Base-by-base conservation (phyloP, 2,888 invertebrate species). In the Lutraria lutraria region DNA sequence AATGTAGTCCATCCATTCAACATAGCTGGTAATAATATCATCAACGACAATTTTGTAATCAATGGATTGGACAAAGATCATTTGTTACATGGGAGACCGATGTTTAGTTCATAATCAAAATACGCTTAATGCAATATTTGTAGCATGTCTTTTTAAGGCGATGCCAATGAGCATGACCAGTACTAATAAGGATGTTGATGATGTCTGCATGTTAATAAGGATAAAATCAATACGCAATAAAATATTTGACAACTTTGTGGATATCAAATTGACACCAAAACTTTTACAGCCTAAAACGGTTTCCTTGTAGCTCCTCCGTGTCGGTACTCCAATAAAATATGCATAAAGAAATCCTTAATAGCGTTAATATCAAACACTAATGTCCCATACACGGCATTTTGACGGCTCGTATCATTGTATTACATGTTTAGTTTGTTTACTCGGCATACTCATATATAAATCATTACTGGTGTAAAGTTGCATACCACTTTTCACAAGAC, bases 1-100 rank as follows among this genome's bases (percentile, higher is more conserved):
- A 88, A 90, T 90, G 88, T 83, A 90, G 86, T 88, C 84, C 80
- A 72, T 31, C 25, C 31, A 86, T 89, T 89, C 60, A 79, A 56
- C 54, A 43, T 53, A 84, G 83, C 82, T 79, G 56, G 60, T 16
- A 76, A 84, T 84, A 88, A 80, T 83, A 83, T 80, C 83, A 83
- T 80, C 80, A 88, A 31, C 79, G 83, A 88, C 87, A 88, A 88
- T 80, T 29, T 80, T 54, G 53, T 84, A 88, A 88, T 84, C 60
- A 52, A 88, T 52, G 79, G 87, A 29, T 19, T 54, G 8, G 54
- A 34, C 43, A 83, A 72, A 60, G 87, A 82, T 83, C 68, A 83
- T 88, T 88, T 84, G 83, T 88, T 60, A 80, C 60, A 29, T 21
- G 43, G 52, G 80, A n/a, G 53, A 80, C 19, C 80, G 83, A 43